These are phyloP conservation scores for Eutolmus rufibarbis DNA, from an alignment of 2,888 invertebrate genomes.

Conservation along the genomic window DNA sequence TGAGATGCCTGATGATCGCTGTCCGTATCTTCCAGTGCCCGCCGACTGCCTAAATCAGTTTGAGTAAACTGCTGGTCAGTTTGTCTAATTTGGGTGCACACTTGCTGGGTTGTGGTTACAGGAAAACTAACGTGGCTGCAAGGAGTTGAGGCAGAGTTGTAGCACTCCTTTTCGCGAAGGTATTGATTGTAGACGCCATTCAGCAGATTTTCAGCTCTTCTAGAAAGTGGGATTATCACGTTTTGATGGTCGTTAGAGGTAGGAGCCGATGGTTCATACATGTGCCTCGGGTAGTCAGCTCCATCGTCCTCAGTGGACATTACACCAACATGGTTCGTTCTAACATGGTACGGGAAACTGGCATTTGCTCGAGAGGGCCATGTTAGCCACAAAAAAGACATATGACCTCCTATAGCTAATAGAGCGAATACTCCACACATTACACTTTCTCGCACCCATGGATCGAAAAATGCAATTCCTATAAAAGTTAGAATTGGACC, in stretches of 20 bases:
- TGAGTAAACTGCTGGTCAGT: not conserved
- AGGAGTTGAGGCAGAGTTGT: conserved; percentile 50
- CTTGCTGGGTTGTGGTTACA: not conserved
- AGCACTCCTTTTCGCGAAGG: conserved; percentile 54
- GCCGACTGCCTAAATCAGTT: not conserved
- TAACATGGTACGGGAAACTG: conserved; percentile 90
- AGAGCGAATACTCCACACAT: conserved; percentile 73
- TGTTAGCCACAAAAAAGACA: conserved; percentile 77
- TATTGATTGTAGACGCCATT: conserved; percentile 67
- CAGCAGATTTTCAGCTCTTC: conserved; percentile 71
- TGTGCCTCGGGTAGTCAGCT: conserved; percentile 52
- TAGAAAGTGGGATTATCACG: conserved; percentile 71
- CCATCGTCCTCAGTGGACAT: conserved; percentile 66
- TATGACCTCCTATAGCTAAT: conserved; percentile 73
- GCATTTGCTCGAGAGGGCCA: conserved; percentile 85
- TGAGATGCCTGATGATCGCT: not conserved
- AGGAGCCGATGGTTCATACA: conserved; percentile 49
- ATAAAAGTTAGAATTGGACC: conserved; percentile 81
- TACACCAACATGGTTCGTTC: conserved; percentile 81
- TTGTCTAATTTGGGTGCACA: not conserved
- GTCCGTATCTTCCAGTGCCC: not conserved
- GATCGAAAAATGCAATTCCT: conserved; percentile 80
- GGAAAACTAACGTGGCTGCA: conserved; percentile 52
- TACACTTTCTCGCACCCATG: conserved; percentile 81
- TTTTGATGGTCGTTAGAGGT: conserved; percentile 53